phyloP scores from a whole-genome alignment of 37 sponge, comb jelly and placozoan genomes.

The Cladorhizidae sp. region DNA sequence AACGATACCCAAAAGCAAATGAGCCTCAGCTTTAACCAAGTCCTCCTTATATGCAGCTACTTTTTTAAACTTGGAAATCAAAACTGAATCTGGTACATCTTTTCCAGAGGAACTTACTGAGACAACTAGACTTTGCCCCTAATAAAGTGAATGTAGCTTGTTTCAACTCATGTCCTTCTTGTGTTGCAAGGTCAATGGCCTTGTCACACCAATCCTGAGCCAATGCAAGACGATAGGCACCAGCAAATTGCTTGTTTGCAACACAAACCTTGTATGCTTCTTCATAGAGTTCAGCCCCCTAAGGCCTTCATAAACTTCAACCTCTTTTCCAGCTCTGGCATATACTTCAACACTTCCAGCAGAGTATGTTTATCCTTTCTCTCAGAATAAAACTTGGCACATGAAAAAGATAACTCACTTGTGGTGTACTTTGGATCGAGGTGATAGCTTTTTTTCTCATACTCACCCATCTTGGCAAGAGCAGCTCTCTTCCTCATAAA shows the following conservation, averaged over 20 bases:
- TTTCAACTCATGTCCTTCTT: background rate
- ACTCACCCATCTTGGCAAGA: slow-evolving; percentile 29
- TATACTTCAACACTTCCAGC: slow-evolving; percentile 34
- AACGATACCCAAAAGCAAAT: slow-evolving; percentile 25
- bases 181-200: slow-evolving; percentile 6
- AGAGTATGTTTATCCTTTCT: slow-evolving; percentile 28
- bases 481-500: slow-evolving; percentile 40
- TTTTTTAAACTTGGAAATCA: slow-evolving; percentile 19
- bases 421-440: slow-evolving; percentile 13
- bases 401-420: slow-evolving; percentile 33
- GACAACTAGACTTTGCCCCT: background rate
- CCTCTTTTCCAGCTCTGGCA: slow-evolving; percentile 25
- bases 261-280: slow-evolving; percentile 27
- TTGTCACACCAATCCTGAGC: slow-evolving; percentile 30
- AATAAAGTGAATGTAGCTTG: slow-evolving; percentile 15
- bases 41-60: background rate
- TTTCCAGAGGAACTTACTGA: background rate
- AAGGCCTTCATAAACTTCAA: slow-evolving; percentile 52
- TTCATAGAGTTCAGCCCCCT: slow-evolving; percentile 21
- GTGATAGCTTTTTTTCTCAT: slow-evolving; percentile 3
- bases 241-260: background rate
- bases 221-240: slow-evolving; percentile 24
- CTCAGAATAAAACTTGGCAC: slow-evolving; percentile 51
- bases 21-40: slow-evolving; percentile 4
- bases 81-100: background rate